Evolutionary conservation across 2,797 vertebrate species (phyloP), one percentile per base, ranked within the genome.

Genomic region (Sebastes ruberrimus): DNA sequence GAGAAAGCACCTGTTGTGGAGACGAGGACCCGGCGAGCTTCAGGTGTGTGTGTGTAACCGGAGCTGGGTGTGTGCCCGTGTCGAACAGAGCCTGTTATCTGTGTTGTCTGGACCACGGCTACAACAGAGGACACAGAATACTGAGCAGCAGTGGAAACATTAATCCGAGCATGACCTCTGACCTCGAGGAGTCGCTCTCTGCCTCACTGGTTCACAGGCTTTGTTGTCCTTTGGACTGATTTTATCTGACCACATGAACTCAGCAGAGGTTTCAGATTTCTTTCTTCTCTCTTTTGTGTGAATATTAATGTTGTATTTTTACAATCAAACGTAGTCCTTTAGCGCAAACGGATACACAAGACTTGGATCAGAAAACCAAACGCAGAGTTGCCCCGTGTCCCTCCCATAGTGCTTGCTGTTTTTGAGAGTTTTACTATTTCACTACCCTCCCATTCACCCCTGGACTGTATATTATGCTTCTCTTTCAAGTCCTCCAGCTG

Each of bases 1-100:
- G 60, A 88, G 79, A 92, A 94, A 86, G 88, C 93, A 94, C 90
- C 92, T 94, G 91, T 88, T 88, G 74, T 76, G 32, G 33, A 75
- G 73, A 85, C 18, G 30, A 68, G 57, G 67, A 75, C 38, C 28
- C 7, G 25, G 10, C 55, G 6, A 56, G 74, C 57, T 66, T 88
- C 90, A 89, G 89, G 86, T 90, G 86, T 67, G 61, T 85, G 92
- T 84, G 75, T 86, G 93, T 86, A 94, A 94, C 82, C 32, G 22
- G 86, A 94, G 86, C 89, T 84, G 86, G 83, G 87, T 82, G 90
- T 93, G 81, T 84, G 69, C 62, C 76, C 4, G 18, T 89, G 88
- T 91, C 80, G 55, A 84, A 89, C 84, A 82, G 38, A 56, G 68
- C 60, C 80, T 81, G 80, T 92, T 93, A 92, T 92, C 89, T 83